Evolutionary conservation across 1,140 invertebrate species (phyloP), one percentile per base, ranked within the genome.

Genomic region (Zaprionus ornatus): DNA sequence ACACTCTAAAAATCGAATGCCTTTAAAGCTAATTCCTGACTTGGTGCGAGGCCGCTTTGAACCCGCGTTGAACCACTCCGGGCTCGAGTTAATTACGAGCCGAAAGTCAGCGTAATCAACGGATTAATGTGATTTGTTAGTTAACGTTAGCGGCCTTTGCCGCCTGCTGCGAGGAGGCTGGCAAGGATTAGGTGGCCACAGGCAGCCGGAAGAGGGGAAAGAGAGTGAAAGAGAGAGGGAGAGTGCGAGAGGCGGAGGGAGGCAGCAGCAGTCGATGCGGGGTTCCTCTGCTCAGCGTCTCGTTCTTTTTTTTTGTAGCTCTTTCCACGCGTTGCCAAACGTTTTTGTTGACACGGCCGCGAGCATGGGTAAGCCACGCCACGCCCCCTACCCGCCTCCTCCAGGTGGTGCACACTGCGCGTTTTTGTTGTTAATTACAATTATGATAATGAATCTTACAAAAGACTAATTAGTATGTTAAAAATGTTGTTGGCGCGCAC

Each of bases 391-490:
- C 2, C 10, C 10, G 13, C 37, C 7, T 10, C 4, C 54, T n/a
- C 37, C 35, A 48, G 61, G 60, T 68, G 61, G 40, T 17, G n/a
- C n/a, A 17, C 40, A 45, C 69, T 65, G 70, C 52, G 77, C 77
- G 73, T 87, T 87, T 87, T 73, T 77, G 74, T 77, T 87, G 84
- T 88, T 87, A 88, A 87, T 87, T 87, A 75, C 84, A 87, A 88
- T 87, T 88, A 87, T 87, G 84, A 88, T 87, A 87, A 87, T 87
- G 84, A 87, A 84, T 87, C 84, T 84, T 87, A 75, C 80, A 84
- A 88, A 88, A 81, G 77, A 73, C 84, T 87, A 87, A 87, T 87
- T 87, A 87, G 84, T 88, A 87, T 87, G 84, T 82, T 87, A 84
- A 87, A 87, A 87, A 84, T 84, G 84, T 74, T 71, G 74, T 76